Evolutionary conservation across 2,113 vertebrate genomes (phyloP).

Genomic region (Balaenoptera acutorostrata): DNA sequence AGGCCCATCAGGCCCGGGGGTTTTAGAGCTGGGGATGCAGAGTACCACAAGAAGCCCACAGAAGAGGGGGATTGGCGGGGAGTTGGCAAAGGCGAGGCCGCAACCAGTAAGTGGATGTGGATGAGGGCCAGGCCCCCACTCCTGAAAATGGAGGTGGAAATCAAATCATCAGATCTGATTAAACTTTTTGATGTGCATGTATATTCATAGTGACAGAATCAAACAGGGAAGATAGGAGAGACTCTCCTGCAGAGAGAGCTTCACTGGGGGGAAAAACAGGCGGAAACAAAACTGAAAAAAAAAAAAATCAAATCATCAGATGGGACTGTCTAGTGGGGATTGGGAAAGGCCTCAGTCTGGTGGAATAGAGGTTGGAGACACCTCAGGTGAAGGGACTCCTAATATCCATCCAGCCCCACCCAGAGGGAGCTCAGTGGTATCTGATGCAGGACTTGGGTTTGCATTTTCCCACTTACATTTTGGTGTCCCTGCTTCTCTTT

Average conservation of each 20-base stretch:
- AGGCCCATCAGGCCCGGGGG: background rate
- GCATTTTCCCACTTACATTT: background rate
- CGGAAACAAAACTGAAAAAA: background rate
- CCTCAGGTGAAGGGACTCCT: background rate
- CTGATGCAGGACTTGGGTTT: background rate
- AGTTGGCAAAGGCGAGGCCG: background rate
- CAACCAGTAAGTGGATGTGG: background rate
- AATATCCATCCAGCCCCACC: background rate
- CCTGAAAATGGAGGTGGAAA: background rate
- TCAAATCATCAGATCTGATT: background rate
- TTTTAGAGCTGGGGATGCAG: background rate
- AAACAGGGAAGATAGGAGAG: background rate
- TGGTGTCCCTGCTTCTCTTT: background rate
- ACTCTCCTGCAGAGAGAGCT: background rate
- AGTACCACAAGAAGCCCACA: background rate
- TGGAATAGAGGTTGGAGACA: background rate
- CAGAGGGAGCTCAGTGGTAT: background rate
- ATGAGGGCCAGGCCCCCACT: background rate
- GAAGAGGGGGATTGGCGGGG: background rate
- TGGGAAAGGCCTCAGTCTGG: background rate
- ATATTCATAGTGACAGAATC: background rate
- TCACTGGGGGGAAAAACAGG: background rate
- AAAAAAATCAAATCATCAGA: background rate
- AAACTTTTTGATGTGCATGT: background rate
- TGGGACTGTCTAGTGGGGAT: rapidly evolving